Evolutionary conservation across 2,888 invertebrate species (phyloP).

Genomic region (Eilema depressum): DNA sequence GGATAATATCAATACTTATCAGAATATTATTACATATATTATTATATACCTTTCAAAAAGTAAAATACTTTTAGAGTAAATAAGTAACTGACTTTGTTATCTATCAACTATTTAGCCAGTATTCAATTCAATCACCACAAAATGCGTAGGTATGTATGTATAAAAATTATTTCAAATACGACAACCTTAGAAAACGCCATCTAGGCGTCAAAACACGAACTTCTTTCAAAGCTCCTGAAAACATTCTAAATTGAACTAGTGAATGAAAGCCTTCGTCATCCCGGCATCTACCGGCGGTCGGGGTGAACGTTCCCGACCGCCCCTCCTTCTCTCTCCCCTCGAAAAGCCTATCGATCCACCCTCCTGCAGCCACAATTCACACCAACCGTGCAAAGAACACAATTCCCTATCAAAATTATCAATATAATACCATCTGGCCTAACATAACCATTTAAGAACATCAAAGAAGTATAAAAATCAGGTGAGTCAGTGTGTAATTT

Average conservation of each 20-base stretch:
- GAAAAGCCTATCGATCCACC: conserved; percentile 77
- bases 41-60: no score
- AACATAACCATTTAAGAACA: conserved; percentile 54
- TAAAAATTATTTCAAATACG: not conserved
- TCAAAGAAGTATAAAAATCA: conserved; percentile 33
- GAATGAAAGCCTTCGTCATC: conserved; percentile 56
- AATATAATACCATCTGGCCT: conserved; percentile 66
- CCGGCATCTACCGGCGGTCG: conserved; percentile 75
- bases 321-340: conserved; percentile 52
- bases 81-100: no score
- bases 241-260: conserved; percentile 49
- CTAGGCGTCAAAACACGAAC: conserved; percentile 38
- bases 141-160: no score
- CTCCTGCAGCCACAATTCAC: conserved; percentile 69
- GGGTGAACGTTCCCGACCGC: conserved; percentile 61
- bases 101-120: not conserved
- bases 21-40: no score
- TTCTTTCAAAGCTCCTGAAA: conserved; percentile 33
- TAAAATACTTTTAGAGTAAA: no score
- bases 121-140: not conserved
- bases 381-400: conserved; percentile 72
- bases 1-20: no score
- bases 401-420: conserved; percentile 65
- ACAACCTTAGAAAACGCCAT: conserved; percentile 35
- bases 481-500: conserved; percentile 66